Percentiles rank a stretch among this genome's conserved stretches.
Conservation (phyloP, 1,140 invertebrate genomes). For the Sminthurides bifidus region DNA sequence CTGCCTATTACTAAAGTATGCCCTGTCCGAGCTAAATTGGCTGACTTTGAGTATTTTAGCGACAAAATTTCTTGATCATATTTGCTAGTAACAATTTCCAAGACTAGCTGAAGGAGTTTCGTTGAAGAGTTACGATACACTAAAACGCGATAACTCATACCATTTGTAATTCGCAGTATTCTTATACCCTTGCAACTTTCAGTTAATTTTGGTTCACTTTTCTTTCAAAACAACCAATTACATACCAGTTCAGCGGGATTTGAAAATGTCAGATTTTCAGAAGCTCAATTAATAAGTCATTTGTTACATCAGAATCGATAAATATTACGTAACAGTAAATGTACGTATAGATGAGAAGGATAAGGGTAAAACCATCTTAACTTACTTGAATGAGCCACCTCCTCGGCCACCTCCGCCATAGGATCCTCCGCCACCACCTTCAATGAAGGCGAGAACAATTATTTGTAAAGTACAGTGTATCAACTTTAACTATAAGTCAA, state of each 20-base stretch:
- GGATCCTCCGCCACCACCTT: slow-evolving; percentile 10
- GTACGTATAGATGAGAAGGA: slow-evolving; percentile 4
- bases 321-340: slow-evolving; percentile 16
- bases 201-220: not conserved
- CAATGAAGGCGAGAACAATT: not conserved
- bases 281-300: slow-evolving; percentile 16
- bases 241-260: not conserved
- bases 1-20: too few relatives aligned
- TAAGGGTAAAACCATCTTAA: not conserved
- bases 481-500: not conserved
- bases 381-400: slow-evolving; percentile 28
- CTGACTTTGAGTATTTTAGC: not conserved
- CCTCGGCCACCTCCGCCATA: slow-evolving; percentile 24
- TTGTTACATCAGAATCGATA: slow-evolving; percentile 10
- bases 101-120: not conserved
- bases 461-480: not conserved
- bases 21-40: not conserved
- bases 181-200: not conserved
- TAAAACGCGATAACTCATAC: not conserved
- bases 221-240: not conserved
- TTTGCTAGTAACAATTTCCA: not conserved
- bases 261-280: not conserved
- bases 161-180: too few relatives aligned
- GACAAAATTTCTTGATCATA: not conserved
- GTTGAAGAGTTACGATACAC: not conserved